phyloP scores from a whole-genome alignment of 2,888 invertebrate species.

The Agelastica alni region DNA sequence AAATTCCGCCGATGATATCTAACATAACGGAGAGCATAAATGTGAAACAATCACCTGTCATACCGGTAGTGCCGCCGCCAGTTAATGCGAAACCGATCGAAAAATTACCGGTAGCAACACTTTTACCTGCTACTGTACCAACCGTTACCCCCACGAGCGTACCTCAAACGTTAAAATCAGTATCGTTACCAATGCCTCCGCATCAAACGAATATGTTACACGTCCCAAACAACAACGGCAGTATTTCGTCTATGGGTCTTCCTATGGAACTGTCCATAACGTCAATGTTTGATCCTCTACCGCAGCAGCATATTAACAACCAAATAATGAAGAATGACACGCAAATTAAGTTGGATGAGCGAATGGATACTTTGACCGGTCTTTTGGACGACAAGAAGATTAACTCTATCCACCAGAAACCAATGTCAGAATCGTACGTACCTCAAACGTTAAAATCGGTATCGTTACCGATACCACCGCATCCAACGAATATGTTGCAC shows the following conservation, averaged over 20 bases:
- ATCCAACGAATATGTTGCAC: conserved; percentile 46
- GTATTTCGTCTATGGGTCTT: conserved; percentile 58
- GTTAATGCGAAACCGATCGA: conserved; percentile 42
- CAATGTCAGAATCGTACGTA: conserved; percentile 37
- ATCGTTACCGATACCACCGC: conserved; percentile 14
- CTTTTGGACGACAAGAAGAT: conserved; percentile 46
- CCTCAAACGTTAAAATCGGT: conserved; percentile 22
- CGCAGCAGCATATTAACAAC: no score
- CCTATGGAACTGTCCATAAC: conserved; percentile 62
- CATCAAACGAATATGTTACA: conserved; percentile 25
- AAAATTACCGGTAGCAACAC: conserved; percentile 44
- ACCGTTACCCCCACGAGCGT: conserved; percentile 49
- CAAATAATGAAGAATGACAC: conserved; percentile 53
- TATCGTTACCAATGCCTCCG: conserved; percentile 45
- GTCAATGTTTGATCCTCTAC: conserved; percentile 70
- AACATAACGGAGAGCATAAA: background rate
- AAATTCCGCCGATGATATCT: background rate
- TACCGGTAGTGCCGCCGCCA: conserved; percentile 28
- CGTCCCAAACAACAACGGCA: conserved; percentile 54
- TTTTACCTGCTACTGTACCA: conserved; percentile 33
- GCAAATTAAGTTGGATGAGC: conserved; percentile 68
- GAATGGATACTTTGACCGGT: conserved; percentile 47
- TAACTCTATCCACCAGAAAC: no score
- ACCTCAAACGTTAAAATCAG: conserved; percentile 54
- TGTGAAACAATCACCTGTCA: conserved; percentile 27